Percentiles rank a stretch among this genome's conserved stretches.
These are phyloP conservation scores for Lipophrys pholis DNA, from an alignment of 2,113 vertebrate genomes.

Conservation along the genomic window DNA sequence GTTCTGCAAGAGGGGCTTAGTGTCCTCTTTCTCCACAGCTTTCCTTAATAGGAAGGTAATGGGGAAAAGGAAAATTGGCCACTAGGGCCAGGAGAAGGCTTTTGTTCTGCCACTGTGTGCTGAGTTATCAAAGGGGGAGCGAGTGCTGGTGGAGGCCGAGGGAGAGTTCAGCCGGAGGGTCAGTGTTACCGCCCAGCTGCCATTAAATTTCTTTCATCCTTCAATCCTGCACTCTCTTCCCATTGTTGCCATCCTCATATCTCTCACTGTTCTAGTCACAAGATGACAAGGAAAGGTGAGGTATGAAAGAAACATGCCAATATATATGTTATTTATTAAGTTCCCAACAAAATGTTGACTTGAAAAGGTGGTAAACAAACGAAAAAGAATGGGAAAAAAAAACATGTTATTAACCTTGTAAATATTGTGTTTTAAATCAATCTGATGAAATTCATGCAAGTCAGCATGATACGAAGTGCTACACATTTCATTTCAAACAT, in stretches of 20 bases:
- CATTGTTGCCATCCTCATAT: constrained; percentile 1
- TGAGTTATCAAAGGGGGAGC: constrained; percentile 44
- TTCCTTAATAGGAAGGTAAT: constrained; percentile 68
- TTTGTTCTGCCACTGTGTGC: constrained; percentile 60
- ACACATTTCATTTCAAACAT: too few relatives aligned
- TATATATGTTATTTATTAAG: background rate
- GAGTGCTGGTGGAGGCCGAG: constrained; percentile 21
- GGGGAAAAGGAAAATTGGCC: constrained; percentile 49
- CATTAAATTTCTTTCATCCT: constrained; percentile 21
- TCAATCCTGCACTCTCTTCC: constrained; percentile 8
- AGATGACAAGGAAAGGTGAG: background rate
- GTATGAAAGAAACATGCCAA: background rate
- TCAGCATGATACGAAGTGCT: too few relatives aligned
- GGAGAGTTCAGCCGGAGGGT: constrained; percentile 32
- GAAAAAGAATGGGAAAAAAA: background rate
- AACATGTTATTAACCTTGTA: too few relatives aligned
- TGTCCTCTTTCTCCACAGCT: constrained; percentile 47
- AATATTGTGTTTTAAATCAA: too few relatives aligned
- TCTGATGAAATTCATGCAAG: too few relatives aligned
- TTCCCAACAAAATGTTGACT: background rate
- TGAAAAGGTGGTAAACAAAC: background rate
- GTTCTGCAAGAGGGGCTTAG: constrained; percentile 44
- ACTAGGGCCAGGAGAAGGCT: constrained; percentile 34
- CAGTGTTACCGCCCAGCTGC: constrained; percentile 20
- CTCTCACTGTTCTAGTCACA: constrained; percentile 9